Conservation (phyloP, 2,797 vertebrate species). For the Gallirallus australis region DNA sequence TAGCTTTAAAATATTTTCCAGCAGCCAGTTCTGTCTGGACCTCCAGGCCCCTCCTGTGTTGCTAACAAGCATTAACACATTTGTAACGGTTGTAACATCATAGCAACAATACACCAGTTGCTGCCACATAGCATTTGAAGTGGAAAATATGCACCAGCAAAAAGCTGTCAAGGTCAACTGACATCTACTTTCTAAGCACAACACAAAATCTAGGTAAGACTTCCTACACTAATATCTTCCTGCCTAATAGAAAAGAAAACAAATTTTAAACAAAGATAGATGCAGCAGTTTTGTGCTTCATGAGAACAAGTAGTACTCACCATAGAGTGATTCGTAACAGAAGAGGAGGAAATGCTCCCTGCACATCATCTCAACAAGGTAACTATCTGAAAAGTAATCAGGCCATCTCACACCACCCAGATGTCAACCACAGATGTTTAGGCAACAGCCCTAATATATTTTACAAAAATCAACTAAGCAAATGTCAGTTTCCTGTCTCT, state of each 20-base stretch:
- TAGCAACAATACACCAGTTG: neutral
- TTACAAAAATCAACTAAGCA: neutral
- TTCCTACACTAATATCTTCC: no score
- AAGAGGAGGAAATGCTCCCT: neutral
- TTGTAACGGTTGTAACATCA: neutral
- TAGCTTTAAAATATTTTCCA: neutral
- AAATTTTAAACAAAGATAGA: no score
- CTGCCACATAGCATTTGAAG: neutral
- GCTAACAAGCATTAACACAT: neutral
- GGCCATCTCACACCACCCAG: neutral
- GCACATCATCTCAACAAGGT: neutral
- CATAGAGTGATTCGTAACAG: neutral
- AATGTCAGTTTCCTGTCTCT: neutral
- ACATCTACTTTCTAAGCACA: neutral
- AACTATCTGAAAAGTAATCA: neutral
- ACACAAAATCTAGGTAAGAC: neutral
- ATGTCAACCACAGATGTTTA: neutral
- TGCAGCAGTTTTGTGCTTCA: neutral
- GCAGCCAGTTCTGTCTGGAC: neutral
- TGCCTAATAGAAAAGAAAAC: no score
- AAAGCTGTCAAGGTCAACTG: neutral
- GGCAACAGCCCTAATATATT: neutral
- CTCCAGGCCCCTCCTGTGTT: neutral
- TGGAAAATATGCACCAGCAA: neutral
- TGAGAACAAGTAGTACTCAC: neutral